phyloP scores from a whole-genome alignment of 2,888 invertebrate genomes.

The Anarsia innoxiella region DNA sequence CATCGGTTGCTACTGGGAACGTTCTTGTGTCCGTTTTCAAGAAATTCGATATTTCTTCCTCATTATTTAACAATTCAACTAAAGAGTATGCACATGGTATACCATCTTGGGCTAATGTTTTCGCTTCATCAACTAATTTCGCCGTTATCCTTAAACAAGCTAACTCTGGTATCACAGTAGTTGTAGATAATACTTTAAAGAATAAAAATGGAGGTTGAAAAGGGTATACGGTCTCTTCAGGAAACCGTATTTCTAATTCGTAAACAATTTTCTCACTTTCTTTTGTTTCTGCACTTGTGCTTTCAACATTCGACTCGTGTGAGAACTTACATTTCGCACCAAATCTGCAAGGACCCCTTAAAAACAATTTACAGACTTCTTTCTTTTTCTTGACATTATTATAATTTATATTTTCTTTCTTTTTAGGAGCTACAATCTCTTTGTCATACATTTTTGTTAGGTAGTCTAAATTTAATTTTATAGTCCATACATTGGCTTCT shows the following conservation, averaged over 20 bases:
- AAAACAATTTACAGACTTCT: slow-evolving; percentile 78
- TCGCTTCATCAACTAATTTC: slow-evolving; percentile 81
- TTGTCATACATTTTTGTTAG: slow-evolving; percentile 74
- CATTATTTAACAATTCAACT: slow-evolving; percentile 81
- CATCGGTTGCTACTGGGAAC: slow-evolving; percentile 71
- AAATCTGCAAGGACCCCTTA: slow-evolving; percentile 81
- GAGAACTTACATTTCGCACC: slow-evolving; percentile 84
- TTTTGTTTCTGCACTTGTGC: slow-evolving; percentile 31
- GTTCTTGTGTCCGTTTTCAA: slow-evolving; percentile 71
- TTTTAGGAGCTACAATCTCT: slow-evolving; percentile 53
- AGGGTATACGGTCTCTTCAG: slow-evolving; percentile 81
- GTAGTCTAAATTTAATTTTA: slow-evolving; percentile 81
- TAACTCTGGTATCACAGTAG: slow-evolving; percentile 75
- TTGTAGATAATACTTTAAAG: slow-evolving; percentile 76
- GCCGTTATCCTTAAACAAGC: slow-evolving; percentile 79
- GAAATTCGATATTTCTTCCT: slow-evolving; percentile 77
- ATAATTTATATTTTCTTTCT: slow-evolving; percentile 53
- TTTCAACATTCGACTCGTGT: slow-evolving; percentile 73
- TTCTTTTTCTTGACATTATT: slow-evolving; percentile 64
- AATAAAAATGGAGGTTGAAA: slow-evolving; percentile 83
- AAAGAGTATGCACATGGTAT: slow-evolving; percentile 83
- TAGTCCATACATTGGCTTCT: slow-evolving; percentile 82
- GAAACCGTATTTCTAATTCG: slow-evolving; percentile 85
- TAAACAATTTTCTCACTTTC: slow-evolving; percentile 63
- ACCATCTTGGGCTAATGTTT: slow-evolving; percentile 77